phyloP scores from a whole-genome alignment of 2,888 invertebrate species.

The Acrobasis repandana region DNA sequence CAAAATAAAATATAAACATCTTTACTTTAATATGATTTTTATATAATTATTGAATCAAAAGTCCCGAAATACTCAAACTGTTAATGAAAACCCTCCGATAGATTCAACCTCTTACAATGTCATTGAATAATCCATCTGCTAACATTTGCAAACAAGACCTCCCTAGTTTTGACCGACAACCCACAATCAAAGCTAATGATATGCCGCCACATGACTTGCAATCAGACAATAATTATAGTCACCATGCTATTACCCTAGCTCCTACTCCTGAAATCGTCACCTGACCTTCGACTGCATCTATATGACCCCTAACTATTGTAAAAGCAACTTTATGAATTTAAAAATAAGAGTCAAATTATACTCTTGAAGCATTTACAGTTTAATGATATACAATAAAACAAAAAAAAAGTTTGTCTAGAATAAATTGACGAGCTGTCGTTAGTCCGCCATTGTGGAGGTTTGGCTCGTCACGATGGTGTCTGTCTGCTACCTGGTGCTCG shows the following conservation, averaged over 20 bases:
- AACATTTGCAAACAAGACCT: conserved; percentile 1
- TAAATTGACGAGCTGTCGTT: conserved; percentile 37
- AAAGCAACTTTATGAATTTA: background rate
- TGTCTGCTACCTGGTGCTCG: conserved; percentile 36
- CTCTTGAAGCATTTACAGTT: background rate
- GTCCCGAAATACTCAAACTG: too few relatives aligned
- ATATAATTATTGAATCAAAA: too few relatives aligned
- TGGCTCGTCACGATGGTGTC: conserved; percentile 24
- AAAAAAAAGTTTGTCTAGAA: conserved; percentile 42
- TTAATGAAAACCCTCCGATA: background rate
- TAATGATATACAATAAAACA: conserved; percentile 38
- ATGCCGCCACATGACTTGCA: conserved; percentile 8
- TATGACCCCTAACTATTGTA: background rate
- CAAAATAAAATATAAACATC: too few relatives aligned
- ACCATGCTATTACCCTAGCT: conserved; percentile 13
- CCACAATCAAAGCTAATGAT: background rate
- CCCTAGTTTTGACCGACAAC: background rate
- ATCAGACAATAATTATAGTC: conserved; percentile 15
- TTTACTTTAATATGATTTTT: too few relatives aligned
- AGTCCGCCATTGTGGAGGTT: conserved; percentile 8
- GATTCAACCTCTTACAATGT: background rate
- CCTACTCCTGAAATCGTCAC: background rate
- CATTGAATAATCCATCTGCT: background rate
- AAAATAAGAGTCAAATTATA: background rate
- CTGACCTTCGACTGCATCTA: background rate